Evolutionary conservation across 2,113 vertebrate genomes (phyloP).

Genomic region (Uria lomvia): DNA sequence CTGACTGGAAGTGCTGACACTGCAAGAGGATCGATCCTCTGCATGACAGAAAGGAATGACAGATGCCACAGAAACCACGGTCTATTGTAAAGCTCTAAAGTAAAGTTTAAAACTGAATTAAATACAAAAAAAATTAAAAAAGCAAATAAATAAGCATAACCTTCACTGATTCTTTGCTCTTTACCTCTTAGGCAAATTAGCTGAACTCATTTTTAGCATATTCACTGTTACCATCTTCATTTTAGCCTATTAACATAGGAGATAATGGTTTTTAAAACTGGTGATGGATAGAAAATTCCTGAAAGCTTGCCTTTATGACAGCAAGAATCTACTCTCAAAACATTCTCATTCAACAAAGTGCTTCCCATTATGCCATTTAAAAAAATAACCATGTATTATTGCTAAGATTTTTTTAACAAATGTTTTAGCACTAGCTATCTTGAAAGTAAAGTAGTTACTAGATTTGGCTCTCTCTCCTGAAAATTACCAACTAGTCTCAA

Average conservation of each 20-base stretch:
- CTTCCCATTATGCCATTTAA: background rate
- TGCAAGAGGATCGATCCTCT: background rate
- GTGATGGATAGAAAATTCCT: background rate
- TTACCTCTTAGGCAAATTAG: background rate
- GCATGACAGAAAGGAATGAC: background rate
- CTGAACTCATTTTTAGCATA: background rate
- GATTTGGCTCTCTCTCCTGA: background rate
- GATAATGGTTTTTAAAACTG: background rate
- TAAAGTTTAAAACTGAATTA: background rate
- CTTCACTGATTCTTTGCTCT: background rate
- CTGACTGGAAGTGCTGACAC: background rate
- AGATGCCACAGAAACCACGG: background rate
- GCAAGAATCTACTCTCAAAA: background rate
- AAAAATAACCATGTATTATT: background rate
- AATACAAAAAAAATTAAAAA: background rate
- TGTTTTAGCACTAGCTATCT: background rate
- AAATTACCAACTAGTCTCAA: background rate
- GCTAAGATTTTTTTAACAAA: background rate
- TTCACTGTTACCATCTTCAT: background rate
- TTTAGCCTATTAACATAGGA: background rate
- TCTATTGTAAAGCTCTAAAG: background rate
- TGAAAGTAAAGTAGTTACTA: background rate
- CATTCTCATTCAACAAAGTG: background rate
- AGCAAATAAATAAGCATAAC: background rate
- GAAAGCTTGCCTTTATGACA: background rate